A percentile compares a stretch with the other conserved stretches of the same genome.
These are phyloP conservation scores for Synchiropus splendidus DNA, from an alignment of 2,113 vertebrate species.

Conservation along the genomic window DNA sequence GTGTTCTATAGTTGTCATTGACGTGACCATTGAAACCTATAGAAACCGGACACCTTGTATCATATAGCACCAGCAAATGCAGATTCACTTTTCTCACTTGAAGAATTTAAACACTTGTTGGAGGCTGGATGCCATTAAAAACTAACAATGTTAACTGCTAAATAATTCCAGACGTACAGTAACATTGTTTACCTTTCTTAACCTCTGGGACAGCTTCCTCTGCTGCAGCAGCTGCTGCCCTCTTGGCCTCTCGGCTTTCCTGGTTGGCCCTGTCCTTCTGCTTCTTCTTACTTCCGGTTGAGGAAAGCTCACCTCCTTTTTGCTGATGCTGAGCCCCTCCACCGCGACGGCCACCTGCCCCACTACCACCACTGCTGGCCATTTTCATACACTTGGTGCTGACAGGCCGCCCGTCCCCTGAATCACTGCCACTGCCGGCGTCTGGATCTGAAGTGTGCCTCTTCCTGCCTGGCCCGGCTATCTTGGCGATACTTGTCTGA, in stretches of 20 bases:
- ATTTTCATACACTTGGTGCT: conserved; percentile 89
- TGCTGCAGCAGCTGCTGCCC: conserved; percentile 24
- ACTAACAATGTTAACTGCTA: too few species aligned
- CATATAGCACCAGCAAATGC: too few species aligned
- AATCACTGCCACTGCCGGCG: conserved; percentile 78
- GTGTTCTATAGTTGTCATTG: too few species aligned
- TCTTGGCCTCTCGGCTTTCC: conserved; percentile 88
- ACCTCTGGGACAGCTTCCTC: conserved; percentile 40
- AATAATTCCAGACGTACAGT: too few species aligned
- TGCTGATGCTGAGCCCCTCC: conserved; percentile 45
- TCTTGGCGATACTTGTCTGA: conserved; percentile 92
- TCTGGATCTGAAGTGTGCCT: conserved; percentile 96
- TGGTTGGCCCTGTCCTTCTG: conserved; percentile 94
- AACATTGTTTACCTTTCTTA: conserved; percentile 64
- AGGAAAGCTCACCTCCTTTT: conserved; percentile 72
- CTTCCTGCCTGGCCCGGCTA: conserved; percentile 98
- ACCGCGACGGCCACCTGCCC: conserved; percentile 31
- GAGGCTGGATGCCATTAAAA: too few species aligned
- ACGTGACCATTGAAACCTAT: too few species aligned
- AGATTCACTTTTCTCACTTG: too few species aligned
- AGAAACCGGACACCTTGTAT: too few species aligned
- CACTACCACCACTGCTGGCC: conserved; percentile 57
- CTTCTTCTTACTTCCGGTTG: conserved; percentile 85
- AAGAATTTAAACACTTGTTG: too few species aligned
- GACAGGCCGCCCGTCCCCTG: conserved; percentile 79